A percentile compares a stretch with the other conserved stretches of the same genome.
These are phyloP conservation scores for Microtus ochrogaster DNA, from an alignment of 2,113 vertebrate genomes.

Conservation along the genomic window DNA sequence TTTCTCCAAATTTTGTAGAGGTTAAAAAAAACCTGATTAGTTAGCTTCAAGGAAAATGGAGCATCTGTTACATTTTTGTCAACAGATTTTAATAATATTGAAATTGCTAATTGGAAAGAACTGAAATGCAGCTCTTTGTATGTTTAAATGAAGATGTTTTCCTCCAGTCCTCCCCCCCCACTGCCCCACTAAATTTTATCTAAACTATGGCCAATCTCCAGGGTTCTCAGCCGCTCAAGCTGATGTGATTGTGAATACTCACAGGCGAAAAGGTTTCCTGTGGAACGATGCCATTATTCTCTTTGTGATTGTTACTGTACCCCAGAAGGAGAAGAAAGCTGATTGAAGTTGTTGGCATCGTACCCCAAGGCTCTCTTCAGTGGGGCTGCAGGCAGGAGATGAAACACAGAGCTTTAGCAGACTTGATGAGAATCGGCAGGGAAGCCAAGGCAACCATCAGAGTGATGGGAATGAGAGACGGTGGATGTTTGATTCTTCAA, in stretches of 20 bases:
- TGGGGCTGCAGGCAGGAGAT: slow-evolving; percentile 9
- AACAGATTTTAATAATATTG: slow-evolving; percentile 81
- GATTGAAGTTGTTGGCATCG: background rate
- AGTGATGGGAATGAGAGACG: background rate
- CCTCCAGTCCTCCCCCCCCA: background rate
- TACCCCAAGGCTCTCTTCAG: background rate
- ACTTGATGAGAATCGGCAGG: background rate
- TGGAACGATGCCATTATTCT: slow-evolving; percentile 1
- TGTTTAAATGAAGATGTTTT: slow-evolving; percentile 74
- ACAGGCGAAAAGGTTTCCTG: slow-evolving; percentile 22
- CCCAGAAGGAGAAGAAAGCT: slow-evolving; percentile 23
- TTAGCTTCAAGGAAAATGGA: slow-evolving; percentile 82
- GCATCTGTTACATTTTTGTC: slow-evolving; percentile 82
- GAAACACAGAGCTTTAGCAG: background rate
- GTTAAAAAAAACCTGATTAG: slow-evolving; percentile 79
- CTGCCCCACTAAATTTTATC: slow-evolving; percentile 53
- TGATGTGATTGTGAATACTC: slow-evolving; percentile 69
- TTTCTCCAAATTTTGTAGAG: slow-evolving; percentile 74
- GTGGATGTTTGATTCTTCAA: background rate
- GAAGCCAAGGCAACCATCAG: background rate
- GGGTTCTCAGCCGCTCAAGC: slow-evolving; percentile 60
- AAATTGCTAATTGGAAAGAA: slow-evolving; percentile 66
- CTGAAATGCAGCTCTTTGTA: slow-evolving; percentile 59
- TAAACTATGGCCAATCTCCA: slow-evolving; percentile 60
- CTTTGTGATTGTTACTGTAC: slow-evolving; percentile 23